These are phyloP conservation scores for Geopemphigus sp. DNA, from an alignment of 1,140 invertebrate species.

Conservation along the genomic window DNA sequence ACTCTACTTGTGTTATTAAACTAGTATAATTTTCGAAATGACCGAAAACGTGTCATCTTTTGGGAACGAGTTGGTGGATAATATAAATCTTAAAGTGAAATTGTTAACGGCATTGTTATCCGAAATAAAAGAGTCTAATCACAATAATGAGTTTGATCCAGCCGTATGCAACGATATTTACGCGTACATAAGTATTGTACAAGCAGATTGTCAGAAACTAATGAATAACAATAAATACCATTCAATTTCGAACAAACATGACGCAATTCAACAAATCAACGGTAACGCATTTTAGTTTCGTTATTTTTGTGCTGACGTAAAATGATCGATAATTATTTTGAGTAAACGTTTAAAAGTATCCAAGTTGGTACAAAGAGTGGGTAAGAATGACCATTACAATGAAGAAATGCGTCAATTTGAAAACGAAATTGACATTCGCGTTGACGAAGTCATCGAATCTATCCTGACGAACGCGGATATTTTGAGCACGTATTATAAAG, in stretches of 20 bases:
- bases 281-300: neutral
- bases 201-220: constrained; percentile 12
- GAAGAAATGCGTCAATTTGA: neutral
- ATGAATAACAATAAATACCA: neutral
- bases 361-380: neutral
- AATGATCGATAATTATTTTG: neutral
- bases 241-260: neutral
- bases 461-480: neutral
- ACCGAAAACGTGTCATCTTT: neutral
- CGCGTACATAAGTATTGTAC: neutral
- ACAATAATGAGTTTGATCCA: neutral
- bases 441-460: neutral
- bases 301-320: neutral
- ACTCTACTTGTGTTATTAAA: neutral
- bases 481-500: neutral
- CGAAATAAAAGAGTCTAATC: constrained; percentile 3
- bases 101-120: neutral
- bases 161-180: neutral
- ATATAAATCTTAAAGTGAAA: neutral
- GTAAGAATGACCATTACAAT: neutral
- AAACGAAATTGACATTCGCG: neutral
- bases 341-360: neutral
- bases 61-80: neutral
- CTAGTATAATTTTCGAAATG: neutral
- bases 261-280: neutral